phyloP scores from a whole-genome alignment of 2,797 vertebrate species.

The Loris lydekkerianus region DNA sequence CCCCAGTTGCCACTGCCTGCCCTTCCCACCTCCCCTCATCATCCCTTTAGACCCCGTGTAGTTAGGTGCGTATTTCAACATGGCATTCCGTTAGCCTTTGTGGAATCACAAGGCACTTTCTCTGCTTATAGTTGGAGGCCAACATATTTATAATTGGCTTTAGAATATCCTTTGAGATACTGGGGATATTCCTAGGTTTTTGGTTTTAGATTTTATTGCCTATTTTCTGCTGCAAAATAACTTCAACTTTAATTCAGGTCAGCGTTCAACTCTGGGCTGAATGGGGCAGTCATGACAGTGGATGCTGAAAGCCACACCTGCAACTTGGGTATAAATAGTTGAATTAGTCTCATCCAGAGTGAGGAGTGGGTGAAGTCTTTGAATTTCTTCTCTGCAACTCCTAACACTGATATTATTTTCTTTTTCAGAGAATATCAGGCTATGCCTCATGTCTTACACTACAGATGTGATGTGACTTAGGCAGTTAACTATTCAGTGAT shows the following conservation, averaged over 20 bases:
- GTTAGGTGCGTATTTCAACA: not conserved
- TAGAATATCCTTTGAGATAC: conserved; percentile 18
- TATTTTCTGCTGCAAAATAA: conserved; percentile 49
- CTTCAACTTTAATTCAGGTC: not conserved
- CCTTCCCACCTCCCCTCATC: not conserved
- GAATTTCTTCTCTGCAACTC: conserved; percentile 36
- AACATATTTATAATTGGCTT: conserved; percentile 30
- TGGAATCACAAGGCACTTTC: not conserved
- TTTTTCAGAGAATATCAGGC: not conserved
- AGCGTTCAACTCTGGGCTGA: not conserved
- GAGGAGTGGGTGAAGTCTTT: not conserved
- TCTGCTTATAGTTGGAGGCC: not conserved
- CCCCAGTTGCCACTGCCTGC: not conserved
- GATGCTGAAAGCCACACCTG: not conserved
- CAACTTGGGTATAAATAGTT: not conserved
- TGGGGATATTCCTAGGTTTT: not conserved
- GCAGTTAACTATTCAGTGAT: not conserved
- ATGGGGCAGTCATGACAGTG: not conserved
- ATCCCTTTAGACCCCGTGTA: not conserved
- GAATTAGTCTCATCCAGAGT: not conserved
- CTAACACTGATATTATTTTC: not conserved
- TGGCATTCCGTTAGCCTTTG: conserved; percentile 5
- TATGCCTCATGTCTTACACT: not conserved
- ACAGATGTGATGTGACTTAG: not conserved
- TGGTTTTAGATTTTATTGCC: not conserved